Percentiles rank a stretch among this genome's conserved stretches.
These are phyloP conservation scores for Ferrisia virgata DNA, from an alignment of 2,888 invertebrate genomes.

Conservation along the genomic window DNA sequence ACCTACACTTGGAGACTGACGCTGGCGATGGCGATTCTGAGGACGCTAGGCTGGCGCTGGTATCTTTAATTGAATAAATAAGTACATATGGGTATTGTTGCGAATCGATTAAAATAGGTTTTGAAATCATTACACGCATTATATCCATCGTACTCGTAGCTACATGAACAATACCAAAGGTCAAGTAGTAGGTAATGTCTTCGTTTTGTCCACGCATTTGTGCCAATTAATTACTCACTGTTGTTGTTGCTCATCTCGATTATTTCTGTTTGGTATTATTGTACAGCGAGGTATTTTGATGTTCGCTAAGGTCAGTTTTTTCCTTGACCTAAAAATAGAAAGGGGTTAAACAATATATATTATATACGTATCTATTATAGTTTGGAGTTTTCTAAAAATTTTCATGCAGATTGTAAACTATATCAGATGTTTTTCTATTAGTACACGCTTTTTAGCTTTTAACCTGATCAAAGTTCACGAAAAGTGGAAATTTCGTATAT, in stretches of 20 bases:
- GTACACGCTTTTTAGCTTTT: too few relatives aligned
- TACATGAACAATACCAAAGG: slow-evolving; percentile 6
- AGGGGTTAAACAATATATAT: too few relatives aligned
- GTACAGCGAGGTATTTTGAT: neutral
- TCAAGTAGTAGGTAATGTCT: neutral
- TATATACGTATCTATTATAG: too few relatives aligned
- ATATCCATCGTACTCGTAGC: neutral
- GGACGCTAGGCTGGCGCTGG: neutral
- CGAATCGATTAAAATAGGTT: slow-evolving; percentile 3
- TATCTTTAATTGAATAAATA: neutral
- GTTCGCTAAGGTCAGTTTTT: slow-evolving; percentile 7
- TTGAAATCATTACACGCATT: neutral
- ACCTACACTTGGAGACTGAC: neutral
- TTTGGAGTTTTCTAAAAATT: neutral
- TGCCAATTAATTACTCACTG: slow-evolving; percentile 6
- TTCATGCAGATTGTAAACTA: too few relatives aligned
- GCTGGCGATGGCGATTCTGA: too few relatives aligned
- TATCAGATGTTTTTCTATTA: too few relatives aligned
- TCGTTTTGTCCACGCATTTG: slow-evolving; percentile 24
- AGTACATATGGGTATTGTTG: neutral
- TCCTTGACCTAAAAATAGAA: slow-evolving; percentile 22
- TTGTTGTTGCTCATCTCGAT: neutral
- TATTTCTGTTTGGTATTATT: neutral
- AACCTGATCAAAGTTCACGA: too few relatives aligned
- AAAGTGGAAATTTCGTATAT: too few relatives aligned